Percentiles rank a stretch among this genome's conserved stretches.
Conservation (phyloP, 1,140 invertebrate genomes). For the Helicorthomorpha holstii region DNA sequence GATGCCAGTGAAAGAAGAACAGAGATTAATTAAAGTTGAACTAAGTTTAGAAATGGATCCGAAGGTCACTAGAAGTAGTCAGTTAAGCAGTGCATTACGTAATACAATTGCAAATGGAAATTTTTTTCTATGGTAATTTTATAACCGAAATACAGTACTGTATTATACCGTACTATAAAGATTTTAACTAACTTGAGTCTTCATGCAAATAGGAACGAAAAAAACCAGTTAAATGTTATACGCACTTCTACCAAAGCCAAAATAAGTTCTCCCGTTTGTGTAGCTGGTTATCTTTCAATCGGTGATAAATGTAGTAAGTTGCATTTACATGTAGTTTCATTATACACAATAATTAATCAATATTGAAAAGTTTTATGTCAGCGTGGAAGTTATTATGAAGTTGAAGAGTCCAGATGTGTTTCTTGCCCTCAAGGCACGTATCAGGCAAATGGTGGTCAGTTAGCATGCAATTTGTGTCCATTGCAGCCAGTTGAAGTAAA, state of each 20-base stretch:
- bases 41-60: background rate
- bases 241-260: background rate
- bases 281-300: background rate
- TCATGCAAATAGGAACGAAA: background rate
- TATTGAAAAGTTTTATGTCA: constrained; percentile 2
- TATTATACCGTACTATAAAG: background rate
- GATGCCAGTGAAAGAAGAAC: background rate
- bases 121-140: background rate
- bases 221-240: background rate
- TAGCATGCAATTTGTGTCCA: constrained; percentile 2
- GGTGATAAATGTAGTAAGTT: background rate
- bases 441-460: background rate
- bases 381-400: background rate
- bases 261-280: background rate
- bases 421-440: constrained; percentile 3
- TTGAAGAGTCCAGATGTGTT: background rate
- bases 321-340: background rate
- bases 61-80: background rate
- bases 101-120: background rate
- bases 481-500: background rate
- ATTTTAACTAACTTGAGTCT: no score
- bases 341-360: background rate
- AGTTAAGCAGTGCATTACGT: background rate
- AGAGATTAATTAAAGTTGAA: background rate
- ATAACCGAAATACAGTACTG: no score